Evolutionary conservation across 1,140 invertebrate species (phyloP).

Genomic region (Dendrolimus punctatus): DNA sequence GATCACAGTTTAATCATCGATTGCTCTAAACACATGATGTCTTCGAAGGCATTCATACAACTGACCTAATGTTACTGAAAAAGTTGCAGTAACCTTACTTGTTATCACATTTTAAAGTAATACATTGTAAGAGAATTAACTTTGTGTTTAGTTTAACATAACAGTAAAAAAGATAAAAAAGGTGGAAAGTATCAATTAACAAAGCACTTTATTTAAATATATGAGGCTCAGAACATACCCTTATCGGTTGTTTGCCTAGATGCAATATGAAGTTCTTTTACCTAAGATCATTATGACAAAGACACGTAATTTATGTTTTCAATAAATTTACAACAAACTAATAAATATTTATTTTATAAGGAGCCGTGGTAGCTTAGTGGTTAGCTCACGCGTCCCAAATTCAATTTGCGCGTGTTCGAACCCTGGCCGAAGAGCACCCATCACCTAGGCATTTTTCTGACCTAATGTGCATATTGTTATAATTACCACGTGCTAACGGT

Average conservation of each 20-base stretch:
- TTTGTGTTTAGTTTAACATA: slow-evolving; percentile 24
- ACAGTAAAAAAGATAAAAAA: slow-evolving; percentile 34
- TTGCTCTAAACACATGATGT: slow-evolving; percentile 1
- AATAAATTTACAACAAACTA: not conserved
- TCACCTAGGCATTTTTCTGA: too few relatives aligned
- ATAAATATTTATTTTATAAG: too few relatives aligned
- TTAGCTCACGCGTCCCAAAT: too few relatives aligned
- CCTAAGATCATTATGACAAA: slow-evolving; percentile 23
- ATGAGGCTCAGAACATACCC: slow-evolving; percentile 45
- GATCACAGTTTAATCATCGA: slow-evolving; percentile 9
- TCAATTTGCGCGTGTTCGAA: too few relatives aligned
- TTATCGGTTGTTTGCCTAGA: slow-evolving; percentile 55
- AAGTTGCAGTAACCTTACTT: not conserved
- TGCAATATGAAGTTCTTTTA: slow-evolving; percentile 52
- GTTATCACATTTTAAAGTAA: too few relatives aligned
- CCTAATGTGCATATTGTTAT: too few relatives aligned
- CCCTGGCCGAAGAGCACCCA: too few relatives aligned
- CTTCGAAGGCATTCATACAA: not conserved
- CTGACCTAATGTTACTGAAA: not conserved
- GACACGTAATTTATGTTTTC: slow-evolving; percentile 5
- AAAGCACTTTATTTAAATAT: slow-evolving; percentile 51
- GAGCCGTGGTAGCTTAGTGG: too few relatives aligned
- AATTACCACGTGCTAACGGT: too few relatives aligned
- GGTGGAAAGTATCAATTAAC: slow-evolving; percentile 49
- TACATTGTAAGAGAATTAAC: slow-evolving; percentile 16